Base-by-base conservation (phyloP, 1,140 invertebrate species). In the Camponotus floridanus region DNA sequence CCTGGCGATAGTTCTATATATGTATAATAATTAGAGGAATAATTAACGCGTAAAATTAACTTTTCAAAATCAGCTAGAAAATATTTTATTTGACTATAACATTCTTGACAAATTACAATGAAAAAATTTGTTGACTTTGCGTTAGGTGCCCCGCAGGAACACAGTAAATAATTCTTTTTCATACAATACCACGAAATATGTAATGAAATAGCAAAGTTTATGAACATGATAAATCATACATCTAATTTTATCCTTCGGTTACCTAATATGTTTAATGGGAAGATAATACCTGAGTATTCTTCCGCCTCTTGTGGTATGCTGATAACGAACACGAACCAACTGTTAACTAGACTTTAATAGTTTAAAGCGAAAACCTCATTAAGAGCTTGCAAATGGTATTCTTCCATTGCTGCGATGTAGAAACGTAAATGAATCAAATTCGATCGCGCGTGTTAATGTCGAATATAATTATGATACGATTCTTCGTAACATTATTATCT, bases 381-480 rank as follows among this genome's bases (percentile, higher is more conserved):
- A 73, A 26, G 15, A 15, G 26, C 2, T 8, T 21, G 68, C 13
- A 73, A 73, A 73, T 81, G 33, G 5, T 26, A 26, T 18, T 81
- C 61, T 48, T 45, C 33, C 45, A 11, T 8, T 26, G 4, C 31
- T 15, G 18, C 1, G 9, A 68, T 3, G 18, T 26, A 15, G 55
- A 31, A 73, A 61, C 45, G 55, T 26, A 18, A 18, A 26, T 8
- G 39, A 71, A 61, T 62, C 55, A 21, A 31, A 62, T 81, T 81
- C 39, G 67, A 76, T 39, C 8, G n/a, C 2, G 13, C 31, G 33
- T 21, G 51, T 9, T 13, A 31, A 55, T 45, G 39, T 70, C 42
- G 39, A 62, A 13, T 18, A 36, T 3, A 51, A 85, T 64, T 76
- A 65, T 26, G 64, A 57, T 21, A 55, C 33, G 80, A 88, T 51